phyloP scores from a whole-genome alignment of 2,113 vertebrate species.

The Brienomyrus brachyistius region DNA sequence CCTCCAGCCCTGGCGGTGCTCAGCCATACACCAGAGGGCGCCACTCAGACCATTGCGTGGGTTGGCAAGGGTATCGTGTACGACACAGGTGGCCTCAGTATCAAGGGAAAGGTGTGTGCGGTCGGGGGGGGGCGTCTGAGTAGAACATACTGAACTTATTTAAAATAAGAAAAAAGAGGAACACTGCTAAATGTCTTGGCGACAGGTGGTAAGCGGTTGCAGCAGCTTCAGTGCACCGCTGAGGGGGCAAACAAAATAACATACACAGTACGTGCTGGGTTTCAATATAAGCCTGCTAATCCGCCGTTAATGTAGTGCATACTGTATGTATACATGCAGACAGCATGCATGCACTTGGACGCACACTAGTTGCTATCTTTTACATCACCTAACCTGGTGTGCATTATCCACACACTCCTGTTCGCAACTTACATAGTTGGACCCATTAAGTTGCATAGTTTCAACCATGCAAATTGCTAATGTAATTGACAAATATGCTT shows the following conservation, averaged over 20 bases:
- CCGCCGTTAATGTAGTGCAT: neutral
- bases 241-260: neutral
- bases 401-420: neutral
- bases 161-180: neutral
- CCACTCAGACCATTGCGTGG: conserved; percentile 96
- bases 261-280: neutral
- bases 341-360: neutral
- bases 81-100: conserved; percentile 96
- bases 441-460: neutral
- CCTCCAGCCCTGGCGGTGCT: conserved; percentile 85
- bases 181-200: neutral
- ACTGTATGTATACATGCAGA: neutral
- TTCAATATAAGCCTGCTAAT: neutral
- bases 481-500: neutral
- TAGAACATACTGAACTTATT: neutral
- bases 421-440: neutral
- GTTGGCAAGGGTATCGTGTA: conserved; percentile 97
- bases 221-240: neutral
- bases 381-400: neutral
- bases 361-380: neutral
- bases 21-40: conserved; percentile 85
- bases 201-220: neutral
- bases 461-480: neutral
- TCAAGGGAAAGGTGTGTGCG: conserved; percentile 86
- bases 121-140: neutral